Evolutionary conservation across 2,113 vertebrate species (phyloP), one percentile per base, ranked within the genome.

Genomic region (Nycticryphes semicollaris): DNA sequence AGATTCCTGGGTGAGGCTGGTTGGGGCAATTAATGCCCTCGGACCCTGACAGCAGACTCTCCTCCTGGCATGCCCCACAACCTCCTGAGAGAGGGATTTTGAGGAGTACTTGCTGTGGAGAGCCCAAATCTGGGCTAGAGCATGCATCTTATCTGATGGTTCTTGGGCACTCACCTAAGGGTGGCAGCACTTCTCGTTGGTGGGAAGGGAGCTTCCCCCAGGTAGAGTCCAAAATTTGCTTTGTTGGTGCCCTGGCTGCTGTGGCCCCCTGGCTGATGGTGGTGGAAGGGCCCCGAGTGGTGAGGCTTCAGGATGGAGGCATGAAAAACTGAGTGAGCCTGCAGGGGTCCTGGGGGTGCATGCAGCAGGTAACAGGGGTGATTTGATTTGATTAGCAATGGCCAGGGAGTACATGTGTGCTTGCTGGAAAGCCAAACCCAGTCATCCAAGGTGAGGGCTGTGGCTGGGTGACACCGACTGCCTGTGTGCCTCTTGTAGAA

Each of bases 331-430:
- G 48, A 31, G 20, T 16, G 59, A 53, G 24, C 25, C 53, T 63
- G 17, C 37, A 59, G 78, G 43, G 51, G 50, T 53, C 8, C 53
- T 76, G n/a, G 27, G 21, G 10, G 8, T 53, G 31, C 12, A 25
- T 24, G 5, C 12, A 48, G 33, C 33, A 43, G 62, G 23, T 15
- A 33, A 12, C 10, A 30, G 37, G 0, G 2, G 7, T 0, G 0
- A 23, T 31, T 16, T 0, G 0, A 23, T 31, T 16, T 0, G 0
- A 21, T 37, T 37, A 37, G 6, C 47, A 7, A 2, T 3, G 18
- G 47, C 18, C 78, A 76, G n/a, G 24, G 43, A 31, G 14, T 21
- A 31, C 20, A 35, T 2, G 3, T 47, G 6, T 0, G 0, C 22
- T 27, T 0, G 0, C 50, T 64, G 43, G 20, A 69, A 39, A 91